Evolutionary conservation across 2,113 vertebrate species (phyloP).

Genomic region (Callaeas wilsoni): DNA sequence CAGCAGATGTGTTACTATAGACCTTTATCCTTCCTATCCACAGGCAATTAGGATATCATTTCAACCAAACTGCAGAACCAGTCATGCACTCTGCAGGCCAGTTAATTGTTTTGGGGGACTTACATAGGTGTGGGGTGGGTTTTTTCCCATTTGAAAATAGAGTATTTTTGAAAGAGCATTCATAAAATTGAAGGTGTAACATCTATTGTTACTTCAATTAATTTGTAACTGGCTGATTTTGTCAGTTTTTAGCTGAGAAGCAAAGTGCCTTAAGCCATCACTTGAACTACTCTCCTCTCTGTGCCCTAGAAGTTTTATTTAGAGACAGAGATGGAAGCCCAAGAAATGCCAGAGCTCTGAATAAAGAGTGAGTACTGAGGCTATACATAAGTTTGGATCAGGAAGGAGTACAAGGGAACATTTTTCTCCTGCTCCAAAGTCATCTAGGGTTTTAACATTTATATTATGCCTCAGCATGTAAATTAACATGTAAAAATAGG

Average conservation of each 20-base stretch:
- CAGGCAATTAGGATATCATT: neutral
- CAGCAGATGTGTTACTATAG: neutral
- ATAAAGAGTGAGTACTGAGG: neutral
- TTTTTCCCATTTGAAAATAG: neutral
- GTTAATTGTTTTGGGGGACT: neutral
- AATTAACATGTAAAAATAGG: conserved; percentile 6
- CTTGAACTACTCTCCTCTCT: neutral
- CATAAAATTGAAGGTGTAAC: neutral
- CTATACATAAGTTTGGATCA: neutral
- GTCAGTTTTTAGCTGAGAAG: neutral
- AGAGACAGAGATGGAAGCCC: neutral
- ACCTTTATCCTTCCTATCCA: neutral
- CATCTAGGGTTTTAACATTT: neutral
- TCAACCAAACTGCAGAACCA: neutral
- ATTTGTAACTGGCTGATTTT: neutral
- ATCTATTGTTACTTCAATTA: neutral
- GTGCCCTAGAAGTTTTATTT: neutral
- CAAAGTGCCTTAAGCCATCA: neutral
- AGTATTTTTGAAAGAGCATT: neutral
- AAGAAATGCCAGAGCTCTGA: neutral
- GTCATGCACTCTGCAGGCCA: neutral
- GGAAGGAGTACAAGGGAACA: neutral
- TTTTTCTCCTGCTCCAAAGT: neutral
- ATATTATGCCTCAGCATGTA: neutral
- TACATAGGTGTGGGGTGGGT: rapidly evolving